Base-by-base conservation (phyloP, 2,888 invertebrate genomes). In the Ornithoptera priamus region DNA sequence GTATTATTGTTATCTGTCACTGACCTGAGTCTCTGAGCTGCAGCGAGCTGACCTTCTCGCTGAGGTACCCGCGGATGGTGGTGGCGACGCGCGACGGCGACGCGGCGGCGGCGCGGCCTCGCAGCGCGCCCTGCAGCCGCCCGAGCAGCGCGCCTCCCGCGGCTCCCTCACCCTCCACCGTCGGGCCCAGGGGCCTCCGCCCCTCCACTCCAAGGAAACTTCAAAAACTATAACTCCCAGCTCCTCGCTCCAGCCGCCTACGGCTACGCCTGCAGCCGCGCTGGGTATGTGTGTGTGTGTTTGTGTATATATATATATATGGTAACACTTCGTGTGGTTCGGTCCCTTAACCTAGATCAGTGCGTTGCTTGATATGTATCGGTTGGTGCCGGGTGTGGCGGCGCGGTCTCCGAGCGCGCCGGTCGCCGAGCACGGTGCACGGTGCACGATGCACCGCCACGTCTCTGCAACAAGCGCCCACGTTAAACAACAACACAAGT, bases 11-110 rank as follows among this genome's bases (percentile, higher is more conserved):
- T 8, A 8, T 17, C 2, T 50, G 18, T 70, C 30, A 30, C 94
- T 93, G 80, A 96, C 96, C 96, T 95, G 96, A 94, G 83, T 96
- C 96, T 82, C 95, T 93, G 66, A 94, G 93, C 89, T 95, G 93
- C 85, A 95, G 93, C 84, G 94, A 94, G 87, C 94, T 92, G 87
- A 95, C 93, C 82, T 95, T 94, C 88, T 94, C 94, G 83, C 94
- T 92, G 78, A 96, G 94, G 93, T 94, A 95, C 81, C 96, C 96
- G 85, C 94, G 93, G 88, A 96, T 94, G 90, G 95, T 95, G 90
- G 93, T 94, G 85, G 96, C 95, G 83, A 95, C 95, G 80, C 95
- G 93, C 86, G 94, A 93, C 79, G 95, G 95, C 85, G 95, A 94
- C 87, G 94, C 94, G 84, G 94, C 95, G 84, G 94, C 94, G 81